Percentiles rank a stretch among this genome's conserved stretches.
Evolutionary conservation across 2,888 invertebrate species (phyloP).

Genomic region (Caenorhabditis sp.): DNA sequence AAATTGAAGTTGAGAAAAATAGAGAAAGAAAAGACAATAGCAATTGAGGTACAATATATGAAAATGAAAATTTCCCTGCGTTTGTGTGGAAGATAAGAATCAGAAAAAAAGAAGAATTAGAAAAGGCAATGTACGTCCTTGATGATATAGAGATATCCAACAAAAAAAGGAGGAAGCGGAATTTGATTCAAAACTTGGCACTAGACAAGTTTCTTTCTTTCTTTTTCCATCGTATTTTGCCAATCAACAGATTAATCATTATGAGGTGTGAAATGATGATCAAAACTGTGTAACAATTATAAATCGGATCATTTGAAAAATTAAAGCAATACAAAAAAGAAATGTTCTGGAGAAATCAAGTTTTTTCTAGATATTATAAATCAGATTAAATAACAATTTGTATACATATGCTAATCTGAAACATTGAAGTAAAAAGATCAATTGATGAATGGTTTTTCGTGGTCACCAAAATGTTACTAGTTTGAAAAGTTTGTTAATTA

Average conservation of each 20-base stretch:
- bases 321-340: neutral
- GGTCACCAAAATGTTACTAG: too few relatives aligned
- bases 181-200: constrained; percentile 45
- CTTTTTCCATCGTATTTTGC: neutral
- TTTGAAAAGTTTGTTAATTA: too few relatives aligned
- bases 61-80: constrained; percentile 7
- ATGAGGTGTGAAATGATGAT: neutral
- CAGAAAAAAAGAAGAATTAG: constrained; percentile 13
- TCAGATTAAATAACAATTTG: too few relatives aligned
- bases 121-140: constrained; percentile 20
- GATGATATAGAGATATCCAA: constrained; percentile 9
- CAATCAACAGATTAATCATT: neutral
- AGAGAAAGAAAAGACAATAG: neutral
- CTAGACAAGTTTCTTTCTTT: constrained; percentile 35
- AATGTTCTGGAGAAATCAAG: neutral
- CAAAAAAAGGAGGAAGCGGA: constrained; percentile 17
- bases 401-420: too few relatives aligned
- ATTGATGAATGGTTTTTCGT: too few relatives aligned
- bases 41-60: constrained; percentile 9
- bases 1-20: neutral
- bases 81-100: constrained; percentile 4
- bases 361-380: neutral
- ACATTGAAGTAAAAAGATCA: too few relatives aligned
- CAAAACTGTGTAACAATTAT: neutral
- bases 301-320: neutral